Percentiles rank a stretch among this genome's conserved stretches.
phyloP scores from a whole-genome alignment of 1,140 invertebrate species.

The Zaprionus kolodkinae region DNA sequence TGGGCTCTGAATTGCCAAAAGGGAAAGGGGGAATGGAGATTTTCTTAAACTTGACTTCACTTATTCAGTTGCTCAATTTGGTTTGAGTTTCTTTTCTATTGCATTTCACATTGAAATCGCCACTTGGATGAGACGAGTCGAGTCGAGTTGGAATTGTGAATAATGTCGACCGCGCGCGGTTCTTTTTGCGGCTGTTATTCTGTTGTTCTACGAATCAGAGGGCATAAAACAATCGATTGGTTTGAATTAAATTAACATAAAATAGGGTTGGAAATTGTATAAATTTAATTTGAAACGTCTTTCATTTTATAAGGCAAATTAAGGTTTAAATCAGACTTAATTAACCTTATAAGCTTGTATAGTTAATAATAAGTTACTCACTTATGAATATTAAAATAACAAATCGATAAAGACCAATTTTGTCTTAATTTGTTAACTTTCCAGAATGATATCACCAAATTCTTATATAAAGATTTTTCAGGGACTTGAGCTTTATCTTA shows the following conservation, averaged over 20 bases:
- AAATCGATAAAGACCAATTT: neutral
- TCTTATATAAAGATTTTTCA: neutral
- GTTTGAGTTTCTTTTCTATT: conserved; percentile 25
- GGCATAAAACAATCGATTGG: neutral
- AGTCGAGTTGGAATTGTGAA: neutral
- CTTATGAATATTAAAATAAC: neutral
- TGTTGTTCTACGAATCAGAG: neutral
- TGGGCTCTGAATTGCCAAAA: neutral
- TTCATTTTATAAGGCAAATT: too few relatives aligned
- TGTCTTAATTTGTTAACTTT: neutral
- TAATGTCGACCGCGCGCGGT: neutral
- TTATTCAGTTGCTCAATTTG: conserved; percentile 64
- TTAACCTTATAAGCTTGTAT: neutral
- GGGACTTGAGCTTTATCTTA: neutral
- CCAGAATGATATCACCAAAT: neutral
- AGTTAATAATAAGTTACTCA: neutral
- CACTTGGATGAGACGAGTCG: conserved; percentile 40
- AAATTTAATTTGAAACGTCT: too few relatives aligned
- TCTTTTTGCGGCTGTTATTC: neutral
- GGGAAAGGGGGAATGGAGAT: neutral
- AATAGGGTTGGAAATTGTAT: too few relatives aligned
- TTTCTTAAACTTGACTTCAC: conserved; percentile 29
- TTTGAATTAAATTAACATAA: neutral
- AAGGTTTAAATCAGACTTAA: neutral
- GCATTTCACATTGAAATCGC: conserved; percentile 63